phyloP scores from a whole-genome alignment of 2,888 invertebrate genomes.

The Eupithecia vulgata region DNA sequence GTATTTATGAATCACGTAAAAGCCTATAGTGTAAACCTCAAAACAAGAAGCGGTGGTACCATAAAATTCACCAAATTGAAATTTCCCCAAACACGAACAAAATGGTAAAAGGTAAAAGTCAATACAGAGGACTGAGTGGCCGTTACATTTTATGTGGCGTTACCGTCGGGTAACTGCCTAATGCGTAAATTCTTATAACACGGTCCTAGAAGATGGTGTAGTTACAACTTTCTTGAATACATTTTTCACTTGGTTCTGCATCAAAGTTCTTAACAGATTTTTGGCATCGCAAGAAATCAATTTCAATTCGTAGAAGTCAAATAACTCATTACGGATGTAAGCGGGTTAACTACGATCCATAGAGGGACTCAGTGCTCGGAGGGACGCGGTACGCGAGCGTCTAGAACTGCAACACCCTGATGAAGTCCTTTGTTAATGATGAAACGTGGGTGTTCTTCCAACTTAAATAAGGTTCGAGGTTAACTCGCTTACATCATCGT shows the following conservation, averaged over 20 bases:
- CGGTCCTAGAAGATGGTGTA: slow-evolving; percentile 42
- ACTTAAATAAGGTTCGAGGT: no score
- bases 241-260: neutral
- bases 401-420: no score
- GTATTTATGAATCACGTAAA: neutral
- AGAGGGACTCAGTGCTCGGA: no score
- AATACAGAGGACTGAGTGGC: slow-evolving; percentile 79
- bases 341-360: no score
- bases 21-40: neutral
- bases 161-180: slow-evolving; percentile 67
- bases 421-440: no score
- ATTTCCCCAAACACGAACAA: slow-evolving; percentile 38
- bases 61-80: slow-evolving; percentile 38
- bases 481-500: no score
- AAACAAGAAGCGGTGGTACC: slow-evolving; percentile 34
- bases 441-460: no score
- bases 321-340: no score
- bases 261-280: neutral
- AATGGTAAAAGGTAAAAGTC: slow-evolving; percentile 50
- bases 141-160: slow-evolving; percentile 81
- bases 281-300: neutral
- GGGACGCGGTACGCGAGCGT: no score
- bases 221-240: slow-evolving; percentile 9
- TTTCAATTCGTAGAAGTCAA: no score
- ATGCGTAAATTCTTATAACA: slow-evolving; percentile 83